phyloP scores from a whole-genome alignment of 2,888 invertebrate species.

The Nymphalis polychloros region DNA sequence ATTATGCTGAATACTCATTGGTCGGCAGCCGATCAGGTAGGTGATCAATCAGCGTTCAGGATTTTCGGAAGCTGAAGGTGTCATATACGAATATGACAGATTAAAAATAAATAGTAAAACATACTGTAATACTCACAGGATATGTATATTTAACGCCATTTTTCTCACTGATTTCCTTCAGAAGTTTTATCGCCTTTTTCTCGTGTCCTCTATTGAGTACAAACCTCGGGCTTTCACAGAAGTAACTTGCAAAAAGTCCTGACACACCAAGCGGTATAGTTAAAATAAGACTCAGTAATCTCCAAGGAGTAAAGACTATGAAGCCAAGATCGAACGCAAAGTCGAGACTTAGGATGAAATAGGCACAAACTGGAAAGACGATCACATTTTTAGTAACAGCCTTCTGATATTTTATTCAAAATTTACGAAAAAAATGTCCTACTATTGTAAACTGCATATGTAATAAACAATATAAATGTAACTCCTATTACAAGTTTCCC shows the following conservation, averaged over 20 bases:
- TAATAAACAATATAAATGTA: neutral
- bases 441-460: constrained; percentile 4
- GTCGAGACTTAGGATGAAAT: constrained; percentile 46
- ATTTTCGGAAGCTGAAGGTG: no score
- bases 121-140: constrained; percentile 42
- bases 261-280: constrained; percentile 82
- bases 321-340: constrained; percentile 41
- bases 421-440: neutral
- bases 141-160: constrained; percentile 65
- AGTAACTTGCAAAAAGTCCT: constrained; percentile 75
- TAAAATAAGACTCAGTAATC: constrained; percentile 55
- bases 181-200: constrained; percentile 82
- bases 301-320: constrained; percentile 56
- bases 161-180: constrained; percentile 78
- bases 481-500: constrained; percentile 4
- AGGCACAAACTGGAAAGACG: constrained; percentile 32
- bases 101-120: no score
- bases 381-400: neutral
- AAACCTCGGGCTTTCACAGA: constrained; percentile 89
- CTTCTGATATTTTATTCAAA: neutral
- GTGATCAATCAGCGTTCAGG: no score
- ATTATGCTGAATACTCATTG: no score
- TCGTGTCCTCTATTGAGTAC: constrained; percentile 82
- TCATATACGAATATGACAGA: no score
- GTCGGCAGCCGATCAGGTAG: no score